phyloP scores from a whole-genome alignment of 2,113 vertebrate species.

The Rhinolophus ferrumequinum region DNA sequence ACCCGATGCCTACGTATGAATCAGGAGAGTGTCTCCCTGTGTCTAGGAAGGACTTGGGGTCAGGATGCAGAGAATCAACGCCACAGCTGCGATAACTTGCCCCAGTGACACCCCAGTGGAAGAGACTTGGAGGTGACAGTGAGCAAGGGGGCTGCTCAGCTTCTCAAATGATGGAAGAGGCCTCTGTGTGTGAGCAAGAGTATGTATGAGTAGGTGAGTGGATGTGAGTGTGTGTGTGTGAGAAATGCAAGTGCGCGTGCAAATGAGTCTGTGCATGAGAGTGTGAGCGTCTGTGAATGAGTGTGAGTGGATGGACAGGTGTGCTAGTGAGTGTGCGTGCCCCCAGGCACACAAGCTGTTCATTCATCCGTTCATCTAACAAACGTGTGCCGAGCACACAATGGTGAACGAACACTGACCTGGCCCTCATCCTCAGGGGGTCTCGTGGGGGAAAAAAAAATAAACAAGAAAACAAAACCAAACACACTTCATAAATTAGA shows the following conservation, averaged over 20 bases:
- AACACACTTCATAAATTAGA: background rate
- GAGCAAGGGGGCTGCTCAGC: background rate
- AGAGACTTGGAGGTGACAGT: background rate
- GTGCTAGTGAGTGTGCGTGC: background rate
- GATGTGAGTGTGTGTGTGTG: background rate
- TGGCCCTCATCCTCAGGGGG: background rate
- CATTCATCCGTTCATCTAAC: background rate
- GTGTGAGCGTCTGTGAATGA: background rate
- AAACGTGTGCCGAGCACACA: fast-evolving
- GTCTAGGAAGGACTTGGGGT: background rate
- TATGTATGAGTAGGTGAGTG: background rate
- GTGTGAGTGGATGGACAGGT: background rate
- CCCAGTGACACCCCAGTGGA: background rate
- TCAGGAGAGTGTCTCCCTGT: background rate
- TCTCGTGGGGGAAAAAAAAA: background rate
- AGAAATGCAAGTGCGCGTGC: background rate
- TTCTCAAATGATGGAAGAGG: background rate
- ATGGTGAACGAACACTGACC: too few species aligned
- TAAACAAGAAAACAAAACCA: background rate
- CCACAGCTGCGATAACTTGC: background rate
- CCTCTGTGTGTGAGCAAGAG: too few species aligned
- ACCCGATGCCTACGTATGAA: background rate
- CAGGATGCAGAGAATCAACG: background rate
- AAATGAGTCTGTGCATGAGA: background rate
- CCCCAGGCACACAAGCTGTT: background rate